phyloP scores from a whole-genome alignment of 1,140 invertebrate species.

The Neoseiulus cucumeris region DNA sequence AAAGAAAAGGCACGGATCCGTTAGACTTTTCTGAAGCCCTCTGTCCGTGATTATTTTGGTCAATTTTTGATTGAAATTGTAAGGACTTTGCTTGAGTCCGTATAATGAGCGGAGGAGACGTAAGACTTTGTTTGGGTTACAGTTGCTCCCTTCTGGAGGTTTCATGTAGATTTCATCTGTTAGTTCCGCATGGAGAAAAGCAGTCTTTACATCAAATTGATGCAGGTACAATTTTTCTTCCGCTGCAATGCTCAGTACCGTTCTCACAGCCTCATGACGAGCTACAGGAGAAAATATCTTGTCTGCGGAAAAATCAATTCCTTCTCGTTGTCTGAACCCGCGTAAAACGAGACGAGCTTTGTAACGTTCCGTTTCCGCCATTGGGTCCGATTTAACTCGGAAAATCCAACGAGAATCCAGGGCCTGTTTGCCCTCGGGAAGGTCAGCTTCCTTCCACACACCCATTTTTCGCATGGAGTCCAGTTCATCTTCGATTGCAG shows the following conservation, averaged over 20 bases:
- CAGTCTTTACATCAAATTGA: background rate
- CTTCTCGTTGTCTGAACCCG: background rate
- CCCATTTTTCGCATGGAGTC: background rate
- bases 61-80: background rate
- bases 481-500: background rate
- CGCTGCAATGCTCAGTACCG: background rate
- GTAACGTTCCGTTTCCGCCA: background rate
- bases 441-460: background rate
- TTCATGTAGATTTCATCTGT: background rate
- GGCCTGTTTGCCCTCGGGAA: background rate
- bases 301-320: background rate
- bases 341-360: background rate
- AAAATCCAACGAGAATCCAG: background rate
- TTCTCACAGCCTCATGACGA: background rate
- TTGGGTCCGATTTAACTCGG: background rate
- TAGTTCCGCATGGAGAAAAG: background rate
- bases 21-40: background rate
- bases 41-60: background rate
- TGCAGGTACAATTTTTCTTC: background rate
- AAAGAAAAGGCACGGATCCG: conserved; percentile 11
- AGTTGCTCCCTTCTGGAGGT: background rate
- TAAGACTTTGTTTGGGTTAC: background rate
- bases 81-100: background rate
- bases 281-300: background rate
- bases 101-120: background rate